A percentile compares a stretch with the other conserved stretches of the same genome.
Evolutionary conservation across 2,113 vertebrate species (phyloP).

Genomic region (Athene noctua): DNA sequence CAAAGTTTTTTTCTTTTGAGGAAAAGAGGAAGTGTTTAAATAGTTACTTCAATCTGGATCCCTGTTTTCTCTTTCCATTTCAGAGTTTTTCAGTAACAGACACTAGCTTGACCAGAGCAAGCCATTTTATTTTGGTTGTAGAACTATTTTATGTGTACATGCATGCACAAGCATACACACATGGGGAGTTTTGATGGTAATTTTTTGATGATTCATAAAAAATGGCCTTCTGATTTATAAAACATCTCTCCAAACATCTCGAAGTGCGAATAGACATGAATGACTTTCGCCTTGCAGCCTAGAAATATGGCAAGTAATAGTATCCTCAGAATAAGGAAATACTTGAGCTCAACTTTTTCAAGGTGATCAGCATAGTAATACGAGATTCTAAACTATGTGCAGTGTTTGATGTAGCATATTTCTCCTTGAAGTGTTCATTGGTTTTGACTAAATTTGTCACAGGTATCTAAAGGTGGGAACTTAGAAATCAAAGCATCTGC

Average conservation of each 20-base stretch:
- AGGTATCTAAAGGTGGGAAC: not conserved
- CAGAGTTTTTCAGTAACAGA: not conserved
- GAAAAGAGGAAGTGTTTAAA: not conserved
- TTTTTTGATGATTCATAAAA: not conserved
- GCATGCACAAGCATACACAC: fast-evolving
- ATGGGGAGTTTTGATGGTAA: not conserved
- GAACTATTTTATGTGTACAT: fast-evolving
- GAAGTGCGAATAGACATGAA: not conserved
- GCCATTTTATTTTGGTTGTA: not conserved
- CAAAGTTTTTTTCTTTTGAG: not conserved
- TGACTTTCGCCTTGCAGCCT: not conserved
- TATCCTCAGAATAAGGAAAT: not conserved
- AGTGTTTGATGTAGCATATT: fast-evolving
- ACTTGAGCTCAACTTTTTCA: not conserved
- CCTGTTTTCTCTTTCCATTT: not conserved
- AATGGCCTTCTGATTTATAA: not conserved
- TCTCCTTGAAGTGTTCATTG: not conserved
- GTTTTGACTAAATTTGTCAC: not conserved
- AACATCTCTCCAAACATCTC: not conserved
- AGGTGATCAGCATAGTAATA: not conserved
- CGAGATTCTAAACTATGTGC: not conserved
- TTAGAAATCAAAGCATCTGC: not conserved
- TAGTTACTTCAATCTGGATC: not conserved
- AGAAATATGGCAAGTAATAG: not conserved
- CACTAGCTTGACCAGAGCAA: not conserved